Conservation (phyloP, 1,140 invertebrate species). For the Asbolus verrucosus region DNA sequence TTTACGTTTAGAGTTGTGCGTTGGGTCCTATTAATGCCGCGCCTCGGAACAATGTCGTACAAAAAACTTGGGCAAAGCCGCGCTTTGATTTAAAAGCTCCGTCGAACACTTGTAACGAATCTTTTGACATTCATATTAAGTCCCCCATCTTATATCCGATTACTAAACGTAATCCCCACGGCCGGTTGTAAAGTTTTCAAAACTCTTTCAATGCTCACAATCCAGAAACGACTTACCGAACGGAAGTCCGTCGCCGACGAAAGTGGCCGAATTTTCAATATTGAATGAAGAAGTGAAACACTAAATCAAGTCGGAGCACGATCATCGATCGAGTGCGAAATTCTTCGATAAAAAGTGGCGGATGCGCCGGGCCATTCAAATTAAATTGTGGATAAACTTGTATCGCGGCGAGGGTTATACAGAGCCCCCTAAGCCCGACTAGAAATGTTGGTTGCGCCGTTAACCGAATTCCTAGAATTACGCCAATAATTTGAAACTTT, state of each 20-base stretch:
- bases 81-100: conserved; percentile 13
- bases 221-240: conserved; percentile 23
- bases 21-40: conserved; percentile 17
- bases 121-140: conserved; percentile 39
- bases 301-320: no score
- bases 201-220: conserved; percentile 37
- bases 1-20: conserved; percentile 1
- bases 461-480: conserved; percentile 38
- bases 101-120: conserved; percentile 32
- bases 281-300: conserved; percentile 17
- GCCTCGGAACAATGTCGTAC: conserved; percentile 12
- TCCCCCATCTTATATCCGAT: conserved; percentile 28
- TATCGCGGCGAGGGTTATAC: conserved; percentile 18
- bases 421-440: neutral
- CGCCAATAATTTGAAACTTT: conserved; percentile 43
- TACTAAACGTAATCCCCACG: conserved; percentile 24
- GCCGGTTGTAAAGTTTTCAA: conserved; percentile 26
- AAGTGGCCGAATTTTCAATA: conserved; percentile 34
- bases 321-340: neutral
- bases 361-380: conserved; percentile 31
- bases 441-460: conserved; percentile 24
- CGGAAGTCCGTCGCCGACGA: conserved; percentile 28
- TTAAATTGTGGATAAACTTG: conserved; percentile 37
- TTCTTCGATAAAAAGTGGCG: conserved; percentile 23
- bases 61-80: conserved; percentile 14